Evolutionary conservation across 1,140 invertebrate genomes (phyloP).

Genomic region (Acromyrmex echinatior): DNA sequence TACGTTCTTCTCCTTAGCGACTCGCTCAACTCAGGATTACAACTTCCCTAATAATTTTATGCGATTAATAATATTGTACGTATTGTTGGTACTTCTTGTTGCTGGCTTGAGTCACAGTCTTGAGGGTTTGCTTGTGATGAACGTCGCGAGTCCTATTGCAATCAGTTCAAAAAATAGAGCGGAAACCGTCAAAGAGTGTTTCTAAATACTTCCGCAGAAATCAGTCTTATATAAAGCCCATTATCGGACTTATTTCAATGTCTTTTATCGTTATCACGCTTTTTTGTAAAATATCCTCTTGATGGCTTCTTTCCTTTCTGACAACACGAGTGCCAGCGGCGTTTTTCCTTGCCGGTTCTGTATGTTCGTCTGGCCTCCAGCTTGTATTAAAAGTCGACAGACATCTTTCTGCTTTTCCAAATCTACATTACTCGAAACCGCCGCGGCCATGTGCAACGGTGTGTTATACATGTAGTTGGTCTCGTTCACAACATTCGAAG

Average conservation of each 20-base stretch:
- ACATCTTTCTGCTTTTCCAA: slow-evolving; percentile 76
- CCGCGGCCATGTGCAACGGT: slow-evolving; percentile 75
- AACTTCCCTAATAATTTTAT: not conserved
- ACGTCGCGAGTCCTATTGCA: not conserved
- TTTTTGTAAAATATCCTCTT: slow-evolving; percentile 72
- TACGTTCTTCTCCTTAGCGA: not conserved
- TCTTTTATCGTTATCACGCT: slow-evolving; percentile 4
- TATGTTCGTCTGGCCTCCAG: slow-evolving; percentile 72
- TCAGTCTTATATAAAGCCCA: slow-evolving; percentile 52
- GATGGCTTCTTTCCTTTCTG: slow-evolving; percentile 72
- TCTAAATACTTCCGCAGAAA: slow-evolving; percentile 38
- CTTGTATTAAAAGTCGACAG: slow-evolving; percentile 70
- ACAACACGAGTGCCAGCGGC: slow-evolving; percentile 70
- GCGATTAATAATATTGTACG: not conserved
- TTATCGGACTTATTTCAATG: not conserved
- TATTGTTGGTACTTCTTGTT: not conserved
- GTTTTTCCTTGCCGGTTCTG: slow-evolving; percentile 74
- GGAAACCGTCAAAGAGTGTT: slow-evolving; percentile 14
- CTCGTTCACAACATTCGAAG: slow-evolving; percentile 71
- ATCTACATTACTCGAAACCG: slow-evolving; percentile 59
- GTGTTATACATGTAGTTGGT: slow-evolving; percentile 78
- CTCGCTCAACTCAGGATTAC: not conserved
- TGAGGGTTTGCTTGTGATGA: slow-evolving; percentile 1
- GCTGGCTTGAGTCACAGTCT: slow-evolving; percentile 22
- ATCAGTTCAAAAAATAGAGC: not conserved